Evolutionary conservation across 2,888 invertebrate species (phyloP).

Genomic region (Leptinotarsa rubiginosa): DNA sequence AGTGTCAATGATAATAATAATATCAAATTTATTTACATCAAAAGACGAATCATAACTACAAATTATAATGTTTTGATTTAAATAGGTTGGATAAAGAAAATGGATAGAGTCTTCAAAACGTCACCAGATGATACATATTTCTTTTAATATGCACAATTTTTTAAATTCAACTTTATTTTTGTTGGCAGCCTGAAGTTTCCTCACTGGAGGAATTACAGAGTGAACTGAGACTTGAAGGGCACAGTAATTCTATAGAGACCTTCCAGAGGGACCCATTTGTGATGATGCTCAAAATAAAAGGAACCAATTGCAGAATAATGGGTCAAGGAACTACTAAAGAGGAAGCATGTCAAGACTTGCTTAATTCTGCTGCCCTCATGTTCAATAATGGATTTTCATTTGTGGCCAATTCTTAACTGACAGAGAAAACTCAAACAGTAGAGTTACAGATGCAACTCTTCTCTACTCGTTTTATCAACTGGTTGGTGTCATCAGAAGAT

Average conservation of each 20-base stretch:
- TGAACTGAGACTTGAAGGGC: conserved; percentile 26
- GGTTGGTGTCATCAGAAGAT: no score
- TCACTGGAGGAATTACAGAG: conserved; percentile 35
- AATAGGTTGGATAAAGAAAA: no score
- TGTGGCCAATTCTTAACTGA: background rate
- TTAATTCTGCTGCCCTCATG: conserved; percentile 22
- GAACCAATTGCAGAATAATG: conserved; percentile 28
- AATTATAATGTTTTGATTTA: no score
- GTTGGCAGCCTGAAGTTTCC: conserved; percentile 29
- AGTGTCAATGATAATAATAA: no score
- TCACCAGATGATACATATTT: no score
- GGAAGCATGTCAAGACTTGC: conserved; percentile 33
- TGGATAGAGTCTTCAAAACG: no score
- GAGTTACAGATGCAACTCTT: no score
- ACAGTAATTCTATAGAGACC: conserved; percentile 22
- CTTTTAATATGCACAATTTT: no score
- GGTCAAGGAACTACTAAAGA: conserved; percentile 33
- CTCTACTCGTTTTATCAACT: no score
- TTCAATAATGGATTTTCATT: conserved; percentile 35
- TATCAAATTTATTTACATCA: no score
- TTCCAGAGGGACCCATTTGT: conserved; percentile 41
- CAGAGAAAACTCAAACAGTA: background rate
- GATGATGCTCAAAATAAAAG: conserved; percentile 34
- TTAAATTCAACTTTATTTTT: no score
- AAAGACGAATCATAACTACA: no score